Evolutionary conservation across 2,113 vertebrate genomes (phyloP).

Genomic region (Atractosteus spatula): DNA sequence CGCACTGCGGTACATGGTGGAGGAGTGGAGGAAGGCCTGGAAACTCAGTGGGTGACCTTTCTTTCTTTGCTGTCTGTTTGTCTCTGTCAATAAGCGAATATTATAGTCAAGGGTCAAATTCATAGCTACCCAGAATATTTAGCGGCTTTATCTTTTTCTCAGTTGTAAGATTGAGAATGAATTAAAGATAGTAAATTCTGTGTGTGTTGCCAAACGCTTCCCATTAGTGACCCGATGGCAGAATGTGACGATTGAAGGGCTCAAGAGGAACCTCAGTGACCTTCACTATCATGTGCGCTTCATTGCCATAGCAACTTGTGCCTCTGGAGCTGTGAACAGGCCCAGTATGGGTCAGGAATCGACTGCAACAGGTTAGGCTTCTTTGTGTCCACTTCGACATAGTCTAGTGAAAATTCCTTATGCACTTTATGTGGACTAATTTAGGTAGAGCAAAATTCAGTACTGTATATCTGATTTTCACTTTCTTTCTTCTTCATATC

Average conservation of each 20-base stretch:
- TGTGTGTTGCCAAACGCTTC: neutral
- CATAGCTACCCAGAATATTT: neutral
- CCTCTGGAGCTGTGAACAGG: conserved; percentile 48
- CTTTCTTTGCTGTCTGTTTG: conserved; percentile 7
- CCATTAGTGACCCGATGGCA: conserved; percentile 55
- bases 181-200: neutral
- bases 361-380: conserved; percentile 22
- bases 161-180: neutral
- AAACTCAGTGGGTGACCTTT: conserved; percentile 52
- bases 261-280: conserved; percentile 42
- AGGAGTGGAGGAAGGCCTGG: conserved; percentile 63
- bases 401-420: too few relatives aligned
- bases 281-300: conserved; percentile 46
- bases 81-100: neutral
- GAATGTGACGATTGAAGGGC: conserved; percentile 53
- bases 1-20: conserved; percentile 49
- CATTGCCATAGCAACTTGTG: conserved; percentile 59
- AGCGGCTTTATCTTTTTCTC: neutral
- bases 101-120: too few relatives aligned
- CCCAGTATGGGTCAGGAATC: conserved; percentile 17
- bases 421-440: too few relatives aligned
- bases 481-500: too few relatives aligned
- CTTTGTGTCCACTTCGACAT: too few relatives aligned
- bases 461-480: too few relatives aligned
- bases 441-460: too few relatives aligned